Evolutionary conservation across 2,113 vertebrate genomes (phyloP), one percentile per base, ranked within the genome.

Genomic region (Mormyrus lacerda): DNA sequence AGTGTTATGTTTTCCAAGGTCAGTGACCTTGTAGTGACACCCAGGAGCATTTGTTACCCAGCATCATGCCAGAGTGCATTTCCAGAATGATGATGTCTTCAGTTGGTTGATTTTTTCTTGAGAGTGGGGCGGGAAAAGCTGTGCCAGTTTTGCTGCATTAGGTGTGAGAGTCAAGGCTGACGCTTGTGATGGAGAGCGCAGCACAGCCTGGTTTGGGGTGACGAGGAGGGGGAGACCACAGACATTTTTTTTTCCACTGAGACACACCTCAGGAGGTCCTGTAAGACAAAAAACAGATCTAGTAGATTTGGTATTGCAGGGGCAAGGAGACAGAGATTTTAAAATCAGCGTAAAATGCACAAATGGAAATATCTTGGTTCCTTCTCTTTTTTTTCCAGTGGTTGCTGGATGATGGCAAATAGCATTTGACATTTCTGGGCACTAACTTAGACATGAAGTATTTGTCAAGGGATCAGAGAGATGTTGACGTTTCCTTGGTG

Each of bases 391-490:
- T n/a, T 48, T 85, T 1, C 42, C 35, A 83, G 79, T 47, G 35
- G 42, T 10, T 83, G 44, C 79, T 83, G 79, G 79, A 86, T 53
- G 47, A 86, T 53, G 85, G 50, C 85, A 53, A 86, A 86, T 86
- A 51, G 47, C 47, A 51, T 51, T 53, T 86, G 85, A 86, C 85
- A 86, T 86, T 86, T 50, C 85, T 51, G 85, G 85, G 85, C 48
- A 86, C 85, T 51, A 47, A 86, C 85, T 51, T 45, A 86, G 85
- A 51, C 85, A 51, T 86, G 47, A 53, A 86, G 48, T 86, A 51
- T 86, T 86, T 86, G 85, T 53, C 48, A 86, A 86, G 85, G 48
- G 50, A 53, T 53, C 85, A 86, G 85, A 53, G 85, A 7, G 50
- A 15, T 86, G 85, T 35, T 86, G 85, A 86, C 27, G 47, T 51